Evolutionary conservation across 2,797 vertebrate species (phyloP), one percentile per base, ranked within the genome.

Genomic region (Syngnathus rostellatus): DNA sequence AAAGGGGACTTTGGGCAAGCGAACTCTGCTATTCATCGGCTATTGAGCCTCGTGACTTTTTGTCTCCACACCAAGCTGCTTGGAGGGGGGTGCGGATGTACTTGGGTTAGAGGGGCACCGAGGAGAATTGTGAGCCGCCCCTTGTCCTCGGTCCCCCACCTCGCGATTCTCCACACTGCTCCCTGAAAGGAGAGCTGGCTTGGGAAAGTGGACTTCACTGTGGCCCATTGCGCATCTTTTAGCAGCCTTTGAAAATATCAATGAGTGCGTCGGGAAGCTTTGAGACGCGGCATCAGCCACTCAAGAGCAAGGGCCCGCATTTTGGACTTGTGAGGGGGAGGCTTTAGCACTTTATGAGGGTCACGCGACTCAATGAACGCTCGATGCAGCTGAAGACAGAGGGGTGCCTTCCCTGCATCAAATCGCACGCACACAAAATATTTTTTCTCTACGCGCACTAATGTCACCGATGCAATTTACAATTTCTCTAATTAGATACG

Each of bases 81-180:
- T 10, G 57, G 57, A 39, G 54, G 54, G 17, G 58, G 7, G 3
- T 17, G 37, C 9, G 37, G 37, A 37, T 39, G 37, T 59, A 19
- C 1, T 19, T 37, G 37, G 31, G 57, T 57, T 17, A 8, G 55
- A 69, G 86, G 80, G 84, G 83, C 83, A 90, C 90, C 90, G 90
- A 91, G 91, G 90, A 92, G 85, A 93, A 94, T 93, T 76, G 89
- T 66, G 90, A 68, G 82, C 89, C 90, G 89, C 90, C 91, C 84
- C 83, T 85, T 73, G 86, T 84, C 85, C 87, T 81, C 87, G 80
- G 85, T 79, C 68, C 66, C 78, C 87, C 85, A 86, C 84, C 84
- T 85, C 81, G 75, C 81, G 82, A 92, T 92, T 92, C 78, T 90
- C 89, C 90, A 91, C 90, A 91, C 85, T 86, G 69, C 63, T 67